These are phyloP conservation scores for Ahaetulla prasina DNA, from an alignment of 2,113 vertebrate genomes.

Conservation along the genomic window DNA sequence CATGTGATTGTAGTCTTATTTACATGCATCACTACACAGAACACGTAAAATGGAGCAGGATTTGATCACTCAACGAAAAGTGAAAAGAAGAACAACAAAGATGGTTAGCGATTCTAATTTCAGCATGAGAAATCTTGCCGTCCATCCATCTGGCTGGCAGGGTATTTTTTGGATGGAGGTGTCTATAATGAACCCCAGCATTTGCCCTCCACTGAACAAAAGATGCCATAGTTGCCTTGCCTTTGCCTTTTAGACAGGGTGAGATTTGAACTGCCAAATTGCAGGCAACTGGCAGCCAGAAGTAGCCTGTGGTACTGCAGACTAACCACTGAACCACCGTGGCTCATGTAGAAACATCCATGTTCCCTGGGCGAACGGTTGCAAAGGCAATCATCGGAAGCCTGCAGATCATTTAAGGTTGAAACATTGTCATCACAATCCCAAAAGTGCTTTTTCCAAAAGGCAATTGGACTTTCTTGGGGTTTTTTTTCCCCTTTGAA, in stretches of 20 bases:
- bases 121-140: neutral
- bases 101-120: neutral
- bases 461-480: neutral
- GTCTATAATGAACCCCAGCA: neutral
- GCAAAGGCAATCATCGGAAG: neutral
- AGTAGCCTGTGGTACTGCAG: too few relatives aligned
- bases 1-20: neutral
- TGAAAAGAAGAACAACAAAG: neutral
- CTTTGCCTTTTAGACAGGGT: neutral
- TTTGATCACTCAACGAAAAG: neutral
- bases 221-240: neutral
- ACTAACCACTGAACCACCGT: too few relatives aligned
- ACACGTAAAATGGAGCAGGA: neutral
- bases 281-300: too few relatives aligned
- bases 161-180: too few relatives aligned
- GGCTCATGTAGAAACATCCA: neutral
- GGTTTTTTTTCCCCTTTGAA: neutral
- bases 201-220: neutral
- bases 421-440: neutral
- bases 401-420: neutral
- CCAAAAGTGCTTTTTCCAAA: too few relatives aligned
- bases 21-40: neutral
- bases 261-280: too few relatives aligned
- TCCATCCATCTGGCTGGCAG: neutral
- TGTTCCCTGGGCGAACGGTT: neutral